These are phyloP conservation scores for Nasonia oneida DNA, from an alignment of 2,888 invertebrate species.

Conservation along the genomic window DNA sequence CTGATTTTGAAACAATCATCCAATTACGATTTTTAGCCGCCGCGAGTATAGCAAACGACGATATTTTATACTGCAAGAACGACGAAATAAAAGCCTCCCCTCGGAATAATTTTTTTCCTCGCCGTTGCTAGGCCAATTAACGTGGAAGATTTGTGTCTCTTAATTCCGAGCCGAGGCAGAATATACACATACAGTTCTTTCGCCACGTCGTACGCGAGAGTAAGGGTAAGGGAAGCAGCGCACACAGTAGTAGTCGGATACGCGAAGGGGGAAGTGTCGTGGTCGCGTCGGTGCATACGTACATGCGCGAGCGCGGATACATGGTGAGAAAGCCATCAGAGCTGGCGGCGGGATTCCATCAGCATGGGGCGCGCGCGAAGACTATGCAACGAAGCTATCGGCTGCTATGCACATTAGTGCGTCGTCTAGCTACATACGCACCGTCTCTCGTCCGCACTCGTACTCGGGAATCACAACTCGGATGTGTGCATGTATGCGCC, in stretches of 20 bases:
- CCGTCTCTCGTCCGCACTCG: neutral
- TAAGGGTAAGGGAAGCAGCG: neutral
- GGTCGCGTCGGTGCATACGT: neutral
- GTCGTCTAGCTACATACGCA: neutral
- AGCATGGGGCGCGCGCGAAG: conserved; percentile 33
- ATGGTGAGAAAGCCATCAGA: conserved; percentile 56
- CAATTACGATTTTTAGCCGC: neutral
- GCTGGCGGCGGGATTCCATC: conserved; percentile 39
- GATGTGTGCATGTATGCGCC: neutral
- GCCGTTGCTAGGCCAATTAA: conserved; percentile 36
- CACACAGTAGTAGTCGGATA: neutral
- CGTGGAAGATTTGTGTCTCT: conserved; percentile 27
- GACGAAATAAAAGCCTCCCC: neutral
- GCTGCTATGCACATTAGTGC: conserved; percentile 22
- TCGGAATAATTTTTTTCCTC: neutral
- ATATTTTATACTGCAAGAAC: neutral
- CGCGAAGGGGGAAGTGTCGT: neutral
- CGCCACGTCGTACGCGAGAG: neutral
- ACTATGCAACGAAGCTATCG: neutral
- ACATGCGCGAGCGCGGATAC: neutral
- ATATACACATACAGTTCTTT: neutral
- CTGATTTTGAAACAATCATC: neutral
- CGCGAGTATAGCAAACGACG: neutral
- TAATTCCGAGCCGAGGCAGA: too few relatives aligned
- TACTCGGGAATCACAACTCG: conserved; percentile 4